Evolutionary conservation across 2,797 vertebrate genomes (phyloP), one percentile per base, ranked within the genome.

Genomic region (Bryconaethiops microstoma): DNA sequence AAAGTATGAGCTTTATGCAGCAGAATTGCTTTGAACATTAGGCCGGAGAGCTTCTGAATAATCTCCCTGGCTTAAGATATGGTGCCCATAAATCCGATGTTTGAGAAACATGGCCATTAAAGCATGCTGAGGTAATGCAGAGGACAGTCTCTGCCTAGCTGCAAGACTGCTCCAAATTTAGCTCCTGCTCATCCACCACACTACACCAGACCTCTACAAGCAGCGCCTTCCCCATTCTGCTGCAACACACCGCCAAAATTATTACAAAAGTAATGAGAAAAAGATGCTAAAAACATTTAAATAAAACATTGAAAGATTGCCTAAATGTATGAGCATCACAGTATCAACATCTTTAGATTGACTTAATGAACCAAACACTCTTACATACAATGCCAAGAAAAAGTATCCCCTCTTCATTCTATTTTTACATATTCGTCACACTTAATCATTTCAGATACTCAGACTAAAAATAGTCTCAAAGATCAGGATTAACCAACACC

Each of bases 71-170:
- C 63, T 79, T 70, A 81, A 79, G 70, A 76, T 68, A 68, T 72
- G 55, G 69, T n/a, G 42, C 62, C 25, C 81, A 78, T 82, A 78
- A 82, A 55, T 71, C 74, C 39, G 48, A 8, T 5, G 63, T 76
- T 71, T 82, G 77, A 75, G 65, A 78, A 86, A 75, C 77, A 50
- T 78, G 64, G 40, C 80, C 77, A 78, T 82, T 82, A 82, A 77
- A 84, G 80, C 70, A 82, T 82, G 80, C 77, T 83, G 82, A 83
- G 74, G 74, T 84, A 80, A 74, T 45, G 57, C 83, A 83, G 60
- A 83, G 42, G 71, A 85, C 25, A 52, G 62, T 62, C 74, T 81
- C 63, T 7, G 63, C 35, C 12, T 45, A 59, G 71, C 60, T 59
- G 78, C 79, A 76, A 54, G 79, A 82, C 74, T 71, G 55, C 29